A percentile compares a stretch with the other conserved stretches of the same genome.
Evolutionary conservation across 1,140 invertebrate genomes (phyloP).

Genomic region (Leguminivora glycinivorella): DNA sequence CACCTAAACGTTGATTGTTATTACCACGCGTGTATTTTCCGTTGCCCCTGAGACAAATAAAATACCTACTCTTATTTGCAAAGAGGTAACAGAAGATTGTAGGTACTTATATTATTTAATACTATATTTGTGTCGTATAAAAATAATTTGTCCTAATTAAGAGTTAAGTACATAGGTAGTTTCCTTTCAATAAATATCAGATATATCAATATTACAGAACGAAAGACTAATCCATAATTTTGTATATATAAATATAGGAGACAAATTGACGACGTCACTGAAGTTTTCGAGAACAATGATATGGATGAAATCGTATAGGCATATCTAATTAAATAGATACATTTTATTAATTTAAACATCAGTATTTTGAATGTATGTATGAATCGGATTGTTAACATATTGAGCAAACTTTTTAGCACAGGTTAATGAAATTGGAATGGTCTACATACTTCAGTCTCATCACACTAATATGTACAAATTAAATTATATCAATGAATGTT

Average conservation of each 20-base stretch:
- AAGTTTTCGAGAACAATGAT: constrained; percentile 30
- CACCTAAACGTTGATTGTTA: constrained; percentile 62
- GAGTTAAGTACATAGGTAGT: constrained; percentile 26
- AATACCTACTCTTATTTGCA: constrained; percentile 41
- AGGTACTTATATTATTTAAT: constrained; percentile 61
- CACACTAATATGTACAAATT: constrained; percentile 78
- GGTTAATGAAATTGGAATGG: constrained; percentile 57
- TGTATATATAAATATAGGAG: constrained; percentile 33
- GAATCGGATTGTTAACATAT: constrained; percentile 46
- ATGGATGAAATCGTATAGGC: not conserved
- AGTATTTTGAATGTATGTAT: not conserved
- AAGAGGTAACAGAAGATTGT: constrained; percentile 77
- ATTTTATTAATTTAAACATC: not conserved
- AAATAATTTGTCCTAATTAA: constrained; percentile 33
- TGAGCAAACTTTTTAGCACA: constrained; percentile 56
- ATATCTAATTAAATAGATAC: not conserved
- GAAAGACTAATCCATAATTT: constrained; percentile 1
- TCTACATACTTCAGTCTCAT: constrained; percentile 74
- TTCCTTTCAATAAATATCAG: constrained; percentile 21
- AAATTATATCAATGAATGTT: constrained; percentile 59
- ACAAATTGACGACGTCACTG: constrained; percentile 39
- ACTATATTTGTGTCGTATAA: constrained; percentile 40
- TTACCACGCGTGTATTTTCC: constrained; percentile 64
- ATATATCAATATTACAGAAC: constrained; percentile 29
- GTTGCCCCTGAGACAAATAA: constrained; percentile 70